phyloP scores from a whole-genome alignment of 1,140 invertebrate species.

The Chlorops oryzae region DNA sequence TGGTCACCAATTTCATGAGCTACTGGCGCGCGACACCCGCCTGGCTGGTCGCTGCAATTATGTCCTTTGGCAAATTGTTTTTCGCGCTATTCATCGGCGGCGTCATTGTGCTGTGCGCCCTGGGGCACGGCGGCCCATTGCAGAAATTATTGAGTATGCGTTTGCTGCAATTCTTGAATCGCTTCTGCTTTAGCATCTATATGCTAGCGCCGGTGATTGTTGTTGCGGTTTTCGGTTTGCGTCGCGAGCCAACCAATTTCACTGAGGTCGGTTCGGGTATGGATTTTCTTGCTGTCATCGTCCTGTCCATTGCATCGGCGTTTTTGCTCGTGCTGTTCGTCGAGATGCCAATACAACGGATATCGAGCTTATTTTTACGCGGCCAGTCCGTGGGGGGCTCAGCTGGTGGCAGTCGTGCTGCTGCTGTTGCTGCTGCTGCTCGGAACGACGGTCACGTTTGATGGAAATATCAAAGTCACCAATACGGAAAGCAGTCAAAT shows the following conservation, averaged over 20 bases:
- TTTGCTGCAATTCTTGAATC: conserved; percentile 15
- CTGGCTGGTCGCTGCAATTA: conserved; percentile 18
- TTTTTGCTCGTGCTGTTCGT: conserved; percentile 12
- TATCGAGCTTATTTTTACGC: conserved; percentile 11
- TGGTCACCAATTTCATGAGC: conserved; percentile 21
- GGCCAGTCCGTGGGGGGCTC: conserved; percentile 1
- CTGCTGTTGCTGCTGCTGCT: conserved; percentile 1
- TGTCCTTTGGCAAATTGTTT: conserved; percentile 30
- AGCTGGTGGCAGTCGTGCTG: neutral
- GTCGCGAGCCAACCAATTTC: conserved; percentile 18
- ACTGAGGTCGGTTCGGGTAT: conserved; percentile 14
- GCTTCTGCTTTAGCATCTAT: conserved; percentile 23
- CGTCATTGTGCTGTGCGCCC: conserved; percentile 19
- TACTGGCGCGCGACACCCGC: conserved; percentile 20
- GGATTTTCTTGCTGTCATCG: conserved; percentile 16
- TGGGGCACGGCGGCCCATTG: conserved; percentile 17
- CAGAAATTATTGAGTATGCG: conserved; percentile 11
- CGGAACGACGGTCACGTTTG: no score
- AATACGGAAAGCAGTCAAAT: no score
- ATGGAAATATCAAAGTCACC: no score
- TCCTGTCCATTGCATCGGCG: conserved; percentile 10
- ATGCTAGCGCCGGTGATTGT: conserved; percentile 20
- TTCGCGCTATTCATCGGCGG: conserved; percentile 34
- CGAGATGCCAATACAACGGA: conserved; percentile 16
- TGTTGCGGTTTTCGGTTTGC: conserved; percentile 12